Evolutionary conservation across 2,113 vertebrate genomes (phyloP).

Genomic region (Barnardius zonarius): DNA sequence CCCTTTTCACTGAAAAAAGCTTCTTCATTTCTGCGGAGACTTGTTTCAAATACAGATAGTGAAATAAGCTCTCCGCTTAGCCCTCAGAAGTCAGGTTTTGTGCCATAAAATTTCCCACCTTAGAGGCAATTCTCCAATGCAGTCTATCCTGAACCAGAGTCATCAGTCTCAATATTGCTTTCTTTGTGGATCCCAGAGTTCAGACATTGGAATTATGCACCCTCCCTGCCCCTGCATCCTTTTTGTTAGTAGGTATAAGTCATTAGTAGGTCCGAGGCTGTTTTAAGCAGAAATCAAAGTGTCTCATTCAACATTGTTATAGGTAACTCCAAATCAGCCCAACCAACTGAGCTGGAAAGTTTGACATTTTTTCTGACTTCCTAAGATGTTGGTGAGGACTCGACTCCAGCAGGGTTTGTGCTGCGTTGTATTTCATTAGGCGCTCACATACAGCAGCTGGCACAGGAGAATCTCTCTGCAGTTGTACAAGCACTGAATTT

Average conservation of each 20-base stretch:
- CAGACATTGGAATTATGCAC: neutral
- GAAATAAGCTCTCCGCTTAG: neutral
- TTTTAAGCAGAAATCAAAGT: neutral
- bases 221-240: neutral
- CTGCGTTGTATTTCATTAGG: neutral
- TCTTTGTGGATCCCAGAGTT: neutral
- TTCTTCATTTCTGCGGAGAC: neutral
- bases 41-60: neutral
- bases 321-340: neutral
- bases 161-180: neutral
- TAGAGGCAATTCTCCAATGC: neutral
- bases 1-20: constrained; percentile 23
- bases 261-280: neutral
- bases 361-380: neutral
- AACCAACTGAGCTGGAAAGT: neutral
- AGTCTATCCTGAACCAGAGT: neutral
- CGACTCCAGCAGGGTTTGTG: neutral
- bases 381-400: neutral
- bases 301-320: neutral
- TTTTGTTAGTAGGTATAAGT: neutral
- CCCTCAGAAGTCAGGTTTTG: neutral
- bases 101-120: neutral
- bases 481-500: neutral
- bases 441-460: neutral
- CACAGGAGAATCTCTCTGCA: neutral